Percentiles rank a stretch among this genome's conserved stretches.
phyloP scores from a whole-genome alignment of 37 sponge, comb jelly and placozoan genomes.

The Oopsacas minuta region DNA sequence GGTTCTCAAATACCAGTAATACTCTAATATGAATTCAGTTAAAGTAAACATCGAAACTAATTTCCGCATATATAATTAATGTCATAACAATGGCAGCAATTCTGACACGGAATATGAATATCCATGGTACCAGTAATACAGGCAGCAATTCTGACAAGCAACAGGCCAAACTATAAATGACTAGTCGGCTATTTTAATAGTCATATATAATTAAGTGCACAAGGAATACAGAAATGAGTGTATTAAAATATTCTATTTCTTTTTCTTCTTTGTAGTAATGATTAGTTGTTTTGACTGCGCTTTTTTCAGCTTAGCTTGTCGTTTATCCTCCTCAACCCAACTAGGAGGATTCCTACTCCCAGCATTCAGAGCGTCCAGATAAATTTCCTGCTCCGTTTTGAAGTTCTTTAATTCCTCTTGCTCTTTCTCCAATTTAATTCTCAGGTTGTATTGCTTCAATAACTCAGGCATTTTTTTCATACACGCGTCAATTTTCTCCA shows the following conservation, averaged over 20 bases:
- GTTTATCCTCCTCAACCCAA: not conserved
- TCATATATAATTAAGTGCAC: too few relatives aligned
- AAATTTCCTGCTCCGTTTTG: not conserved
- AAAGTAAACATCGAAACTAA: too few relatives aligned
- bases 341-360: not conserved
- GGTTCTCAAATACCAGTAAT: too few relatives aligned
- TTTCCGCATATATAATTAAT: too few relatives aligned
- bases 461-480: not conserved
- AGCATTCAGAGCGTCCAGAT: not conserved
- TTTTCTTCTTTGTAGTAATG: not conserved
- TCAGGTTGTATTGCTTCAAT: not conserved
- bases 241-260: not conserved
- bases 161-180: too few relatives aligned
- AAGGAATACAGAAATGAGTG: too few relatives aligned
- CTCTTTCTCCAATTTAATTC: not conserved
- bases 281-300: not conserved
- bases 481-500: not conserved
- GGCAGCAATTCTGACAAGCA: too few relatives aligned
- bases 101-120: too few relatives aligned
- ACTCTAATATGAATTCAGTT: too few relatives aligned
- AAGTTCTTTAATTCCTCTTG: not conserved
- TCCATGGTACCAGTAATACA: too few relatives aligned
- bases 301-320: not conserved
- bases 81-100: too few relatives aligned
- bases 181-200: too few relatives aligned